Conservation (phyloP, 2,113 vertebrate species). For the Apteryx owenii region DNA sequence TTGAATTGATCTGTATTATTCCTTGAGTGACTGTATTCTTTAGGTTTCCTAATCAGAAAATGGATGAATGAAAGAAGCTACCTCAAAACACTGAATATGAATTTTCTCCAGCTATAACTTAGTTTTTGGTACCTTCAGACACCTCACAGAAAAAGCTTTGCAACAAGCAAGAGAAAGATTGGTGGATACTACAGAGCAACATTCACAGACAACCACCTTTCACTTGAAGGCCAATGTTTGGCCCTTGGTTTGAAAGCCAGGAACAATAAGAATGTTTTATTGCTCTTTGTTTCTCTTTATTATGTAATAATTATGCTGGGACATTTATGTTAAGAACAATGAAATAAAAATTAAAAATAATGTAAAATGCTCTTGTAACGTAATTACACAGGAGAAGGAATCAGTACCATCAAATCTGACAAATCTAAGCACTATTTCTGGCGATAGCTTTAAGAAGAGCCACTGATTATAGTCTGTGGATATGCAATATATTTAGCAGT, state of each 20-base stretch:
- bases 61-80: neutral
- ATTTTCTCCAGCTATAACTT: neutral
- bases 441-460: neutral
- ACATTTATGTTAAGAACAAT: neutral
- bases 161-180: neutral
- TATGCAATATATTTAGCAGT: neutral
- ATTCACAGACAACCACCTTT: neutral
- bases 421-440: neutral
- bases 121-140: neutral
- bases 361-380: neutral
- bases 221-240: neutral
- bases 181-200: neutral
- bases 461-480: neutral
- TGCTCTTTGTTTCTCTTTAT: neutral
- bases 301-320: neutral
- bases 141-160: neutral
- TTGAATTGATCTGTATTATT: neutral
- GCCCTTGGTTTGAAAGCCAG: neutral
- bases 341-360: neutral
- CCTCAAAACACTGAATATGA: neutral
- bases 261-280: neutral
- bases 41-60: neutral
- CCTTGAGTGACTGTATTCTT: neutral
- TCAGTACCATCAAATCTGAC: neutral
- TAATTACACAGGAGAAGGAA: neutral